Percentiles rank a stretch among this genome's conserved stretches.
phyloP scores from a whole-genome alignment of 2,797 vertebrate species.

The Lateolabrax maculatus region DNA sequence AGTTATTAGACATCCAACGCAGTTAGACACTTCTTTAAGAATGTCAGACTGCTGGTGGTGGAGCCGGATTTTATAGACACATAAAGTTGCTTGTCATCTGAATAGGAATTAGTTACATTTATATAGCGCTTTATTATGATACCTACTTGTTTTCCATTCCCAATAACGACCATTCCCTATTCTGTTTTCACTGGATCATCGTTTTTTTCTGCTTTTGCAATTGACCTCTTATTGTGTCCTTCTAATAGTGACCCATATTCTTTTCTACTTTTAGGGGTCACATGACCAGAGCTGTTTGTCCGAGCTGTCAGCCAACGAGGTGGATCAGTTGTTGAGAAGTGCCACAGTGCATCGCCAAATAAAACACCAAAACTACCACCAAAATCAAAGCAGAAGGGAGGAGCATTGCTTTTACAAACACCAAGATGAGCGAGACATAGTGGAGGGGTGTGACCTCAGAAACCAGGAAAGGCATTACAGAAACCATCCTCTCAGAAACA shows the following conservation, averaged over 20 bases:
- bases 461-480: constrained; percentile 41
- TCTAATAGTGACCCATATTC: background rate
- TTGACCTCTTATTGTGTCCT: background rate
- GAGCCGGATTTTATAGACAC: background rate
- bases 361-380: constrained; percentile 9
- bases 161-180: background rate
- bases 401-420: constrained; percentile 59
- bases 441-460: constrained; percentile 26
- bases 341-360: constrained; percentile 74
- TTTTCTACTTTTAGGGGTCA: constrained; percentile 50
- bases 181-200: background rate
- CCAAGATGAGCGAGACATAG: background rate
- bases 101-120: background rate
- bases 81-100: background rate
- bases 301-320: constrained; percentile 87
- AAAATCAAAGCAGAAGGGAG: background rate
- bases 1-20: background rate
- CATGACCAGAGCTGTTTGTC: constrained; percentile 67
- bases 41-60: background rate
- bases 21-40: background rate
- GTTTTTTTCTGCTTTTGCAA: background rate
- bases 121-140: too few relatives aligned
- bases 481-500: background rate
- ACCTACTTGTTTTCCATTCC: background rate
- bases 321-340: constrained; percentile 88